Evolutionary conservation across 2,797 vertebrate species (phyloP).

Genomic region (Tapera naevia): DNA sequence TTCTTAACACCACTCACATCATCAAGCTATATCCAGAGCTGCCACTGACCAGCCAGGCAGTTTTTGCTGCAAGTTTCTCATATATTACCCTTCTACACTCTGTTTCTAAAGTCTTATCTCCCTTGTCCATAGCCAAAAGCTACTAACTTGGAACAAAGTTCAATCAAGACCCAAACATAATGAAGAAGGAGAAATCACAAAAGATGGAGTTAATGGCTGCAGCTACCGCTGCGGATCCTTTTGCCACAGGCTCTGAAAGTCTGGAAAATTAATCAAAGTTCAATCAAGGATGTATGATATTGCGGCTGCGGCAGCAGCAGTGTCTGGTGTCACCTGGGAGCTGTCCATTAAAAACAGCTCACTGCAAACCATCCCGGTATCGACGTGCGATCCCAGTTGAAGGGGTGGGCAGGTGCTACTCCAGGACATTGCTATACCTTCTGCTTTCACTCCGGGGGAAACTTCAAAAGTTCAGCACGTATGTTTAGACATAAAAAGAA

Average conservation of each 20-base stretch:
- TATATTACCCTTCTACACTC: conserved; percentile 19
- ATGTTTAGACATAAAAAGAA: conserved; percentile 66
- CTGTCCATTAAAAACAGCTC: conserved; percentile 64
- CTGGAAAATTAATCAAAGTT: conserved; percentile 71
- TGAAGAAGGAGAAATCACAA: conserved; percentile 68
- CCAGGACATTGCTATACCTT: conserved; percentile 37
- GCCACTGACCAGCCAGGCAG: neutral
- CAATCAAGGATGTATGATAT: conserved; percentile 65
- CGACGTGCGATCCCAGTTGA: neutral
- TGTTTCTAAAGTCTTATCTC: conserved; percentile 34
- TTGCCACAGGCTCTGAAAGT: conserved; percentile 60
- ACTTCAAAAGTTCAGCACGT: conserved; percentile 57
- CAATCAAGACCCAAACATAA: conserved; percentile 69
- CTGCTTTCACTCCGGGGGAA: conserved; percentile 52
- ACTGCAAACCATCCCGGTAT: conserved; percentile 38
- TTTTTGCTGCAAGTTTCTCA: conserved; percentile 15
- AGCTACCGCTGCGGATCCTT: conserved; percentile 53
- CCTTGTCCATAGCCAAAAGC: conserved; percentile 65
- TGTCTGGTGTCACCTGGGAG: conserved; percentile 59
- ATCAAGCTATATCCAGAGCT: neutral
- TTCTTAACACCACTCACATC: neutral
- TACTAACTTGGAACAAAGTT: conserved; percentile 68
- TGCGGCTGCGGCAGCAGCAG: conserved; percentile 51
- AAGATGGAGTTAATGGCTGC: conserved; percentile 69
- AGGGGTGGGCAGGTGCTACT: conserved; percentile 47